phyloP scores from a whole-genome alignment of 2,888 invertebrate genomes.

The Megalurothrips usitatus region DNA sequence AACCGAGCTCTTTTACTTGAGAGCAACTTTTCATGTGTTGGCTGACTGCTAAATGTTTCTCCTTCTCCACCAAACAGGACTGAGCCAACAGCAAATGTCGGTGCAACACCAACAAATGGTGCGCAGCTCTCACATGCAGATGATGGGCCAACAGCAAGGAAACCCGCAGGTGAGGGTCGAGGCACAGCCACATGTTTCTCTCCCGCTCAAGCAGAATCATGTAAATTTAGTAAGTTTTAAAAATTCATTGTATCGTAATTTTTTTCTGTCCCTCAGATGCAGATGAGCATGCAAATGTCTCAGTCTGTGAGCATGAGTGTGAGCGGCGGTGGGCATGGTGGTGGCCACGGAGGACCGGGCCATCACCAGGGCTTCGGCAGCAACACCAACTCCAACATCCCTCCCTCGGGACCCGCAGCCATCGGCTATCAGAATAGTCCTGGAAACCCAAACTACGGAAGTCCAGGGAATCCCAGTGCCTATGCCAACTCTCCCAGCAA shows the following conservation, averaged over 20 bases:
- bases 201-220: conserved; percentile 21
- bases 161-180: conserved; percentile 43
- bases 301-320: conserved; percentile 45
- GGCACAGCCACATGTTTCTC: too few relatives aligned
- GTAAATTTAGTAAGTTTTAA: background rate
- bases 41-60: background rate
- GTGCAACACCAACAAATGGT: conserved; percentile 51
- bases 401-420: conserved; percentile 47
- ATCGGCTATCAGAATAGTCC: background rate
- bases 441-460: conserved; percentile 11
- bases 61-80: background rate
- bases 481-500: conserved; percentile 45
- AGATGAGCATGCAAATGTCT: conserved; percentile 52
- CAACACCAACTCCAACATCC: background rate
- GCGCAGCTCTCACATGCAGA: conserved; percentile 53
- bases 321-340: conserved; percentile 28
- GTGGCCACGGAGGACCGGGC: background rate
- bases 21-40: too few relatives aligned
- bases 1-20: background rate
- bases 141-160: conserved; percentile 48
- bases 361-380: conserved; percentile 38
- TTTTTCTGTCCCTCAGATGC: conserved; percentile 36
- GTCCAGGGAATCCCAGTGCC: conserved; percentile 38
- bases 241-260: conserved; percentile 4
- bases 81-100: conserved; percentile 35